phyloP scores from a whole-genome alignment of 2,113 vertebrate genomes.

The Sinocyclocheilus grahami region DNA sequence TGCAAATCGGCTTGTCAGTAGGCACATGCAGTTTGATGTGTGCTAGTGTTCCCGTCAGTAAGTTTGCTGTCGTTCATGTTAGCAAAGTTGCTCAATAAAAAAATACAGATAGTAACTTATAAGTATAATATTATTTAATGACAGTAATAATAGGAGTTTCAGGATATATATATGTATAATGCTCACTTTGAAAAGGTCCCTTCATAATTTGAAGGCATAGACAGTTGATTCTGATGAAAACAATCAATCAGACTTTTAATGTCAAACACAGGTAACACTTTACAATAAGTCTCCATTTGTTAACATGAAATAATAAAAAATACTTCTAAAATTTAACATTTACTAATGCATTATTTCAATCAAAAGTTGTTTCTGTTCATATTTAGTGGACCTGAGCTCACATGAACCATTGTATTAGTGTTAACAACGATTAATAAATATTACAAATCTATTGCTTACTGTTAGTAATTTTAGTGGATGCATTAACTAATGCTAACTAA shows the following conservation, averaged over 20 bases:
- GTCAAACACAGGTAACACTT: background rate
- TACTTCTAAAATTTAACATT: too few relatives aligned
- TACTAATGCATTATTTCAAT: too few relatives aligned
- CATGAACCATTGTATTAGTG: too few relatives aligned
- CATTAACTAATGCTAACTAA: too few relatives aligned
- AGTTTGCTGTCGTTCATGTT: slow-evolving; percentile 22
- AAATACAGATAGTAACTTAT: background rate
- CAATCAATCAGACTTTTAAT: background rate
- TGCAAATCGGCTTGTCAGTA: slow-evolving; percentile 20
- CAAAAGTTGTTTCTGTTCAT: too few relatives aligned
- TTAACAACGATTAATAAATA: too few relatives aligned
- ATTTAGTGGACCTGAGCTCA: too few relatives aligned
- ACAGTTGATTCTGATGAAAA: background rate
- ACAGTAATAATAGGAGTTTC: background rate
- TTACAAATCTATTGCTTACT: too few relatives aligned
- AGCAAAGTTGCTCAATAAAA: slow-evolving; percentile 4
- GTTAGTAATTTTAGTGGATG: too few relatives aligned
- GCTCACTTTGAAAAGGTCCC: background rate
- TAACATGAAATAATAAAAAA: background rate
- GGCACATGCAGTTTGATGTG: slow-evolving; percentile 2
- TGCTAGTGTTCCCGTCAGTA: slow-evolving; percentile 1
- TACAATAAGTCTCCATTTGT: background rate
- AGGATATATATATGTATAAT: background rate
- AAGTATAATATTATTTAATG: background rate
- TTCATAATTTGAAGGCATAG: background rate